These are phyloP conservation scores for Brachypodius melanocephalos DNA, from an alignment of 2,113 vertebrate species.

Conservation along the genomic window DNA sequence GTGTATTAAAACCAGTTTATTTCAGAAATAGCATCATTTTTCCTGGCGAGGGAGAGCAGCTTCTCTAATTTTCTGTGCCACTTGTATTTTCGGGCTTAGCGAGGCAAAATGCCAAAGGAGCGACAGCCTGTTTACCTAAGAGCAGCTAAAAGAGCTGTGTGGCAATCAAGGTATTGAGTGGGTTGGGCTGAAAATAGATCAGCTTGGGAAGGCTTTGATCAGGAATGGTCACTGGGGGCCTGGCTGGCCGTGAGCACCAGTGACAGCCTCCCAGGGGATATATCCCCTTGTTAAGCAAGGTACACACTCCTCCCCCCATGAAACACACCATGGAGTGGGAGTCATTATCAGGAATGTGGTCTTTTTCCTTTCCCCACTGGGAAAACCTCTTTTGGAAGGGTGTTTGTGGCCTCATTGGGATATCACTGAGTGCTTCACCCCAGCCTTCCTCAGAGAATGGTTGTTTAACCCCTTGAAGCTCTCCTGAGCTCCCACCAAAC, in stretches of 20 bases:
- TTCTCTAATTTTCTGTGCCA: slow-evolving; percentile 39
- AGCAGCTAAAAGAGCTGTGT: slow-evolving; percentile 59
- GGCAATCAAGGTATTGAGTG: slow-evolving; percentile 64
- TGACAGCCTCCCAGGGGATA: neutral
- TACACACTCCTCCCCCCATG: neutral
- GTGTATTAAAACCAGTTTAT: slow-evolving; percentile 12
- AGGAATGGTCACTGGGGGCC: neutral
- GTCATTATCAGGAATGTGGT: neutral
- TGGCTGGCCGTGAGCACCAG: neutral
- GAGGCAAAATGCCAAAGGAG: slow-evolving; percentile 45
- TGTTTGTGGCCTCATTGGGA: neutral
- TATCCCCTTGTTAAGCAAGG: neutral
- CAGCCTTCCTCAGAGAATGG: neutral
- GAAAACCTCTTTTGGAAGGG: neutral
- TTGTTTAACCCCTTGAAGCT: neutral
- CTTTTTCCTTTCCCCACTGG: neutral
- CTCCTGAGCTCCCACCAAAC: neutral
- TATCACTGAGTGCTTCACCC: neutral
- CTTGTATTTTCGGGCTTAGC: slow-evolving; percentile 38
- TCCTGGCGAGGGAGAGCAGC: slow-evolving; percentile 24
- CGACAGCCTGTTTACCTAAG: slow-evolving; percentile 50
- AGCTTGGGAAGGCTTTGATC: slow-evolving; percentile 35
- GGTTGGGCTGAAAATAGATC: slow-evolving; percentile 65
- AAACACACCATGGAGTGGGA: neutral
- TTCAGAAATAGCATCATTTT: slow-evolving; percentile 48